Evolutionary conservation across 2,797 vertebrate genomes (phyloP).

Genomic region (Lacerta agilis): DNA sequence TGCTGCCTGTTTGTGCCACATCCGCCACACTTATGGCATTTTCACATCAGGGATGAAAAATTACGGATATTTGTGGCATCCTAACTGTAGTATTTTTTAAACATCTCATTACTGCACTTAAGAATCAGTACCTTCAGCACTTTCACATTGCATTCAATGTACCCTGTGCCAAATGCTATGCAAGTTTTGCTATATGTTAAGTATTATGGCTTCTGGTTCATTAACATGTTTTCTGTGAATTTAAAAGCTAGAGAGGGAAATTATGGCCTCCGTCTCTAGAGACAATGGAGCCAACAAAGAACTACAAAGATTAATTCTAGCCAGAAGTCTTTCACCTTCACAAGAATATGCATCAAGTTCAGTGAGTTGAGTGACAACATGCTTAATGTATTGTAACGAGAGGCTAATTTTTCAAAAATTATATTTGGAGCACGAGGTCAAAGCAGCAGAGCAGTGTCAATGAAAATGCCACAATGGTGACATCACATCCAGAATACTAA

Average conservation of each 20-base stretch:
- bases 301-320: conserved; percentile 51
- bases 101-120: neutral
- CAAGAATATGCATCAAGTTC: conserved; percentile 38
- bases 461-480: conserved; percentile 70
- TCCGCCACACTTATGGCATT: neutral
- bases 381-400: conserved; percentile 70
- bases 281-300: conserved; percentile 23
- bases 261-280: conserved; percentile 55
- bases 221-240: conserved; percentile 9
- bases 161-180: neutral
- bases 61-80: neutral
- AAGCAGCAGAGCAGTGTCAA: conserved; percentile 55
- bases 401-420: conserved; percentile 71
- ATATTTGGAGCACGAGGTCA: conserved; percentile 57
- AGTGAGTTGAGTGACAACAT: conserved; percentile 68
- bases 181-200: neutral
- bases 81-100: neutral
- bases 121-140: neutral
- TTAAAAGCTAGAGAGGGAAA: conserved; percentile 31
- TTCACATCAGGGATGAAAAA: neutral
- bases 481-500: conserved; percentile 68
- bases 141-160: neutral
- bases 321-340: conserved; percentile 44
- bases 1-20: neutral
- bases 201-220: conserved; percentile 18